Conservation (phyloP, 23 tunicate species). For the Ascidia mentula region DNA sequence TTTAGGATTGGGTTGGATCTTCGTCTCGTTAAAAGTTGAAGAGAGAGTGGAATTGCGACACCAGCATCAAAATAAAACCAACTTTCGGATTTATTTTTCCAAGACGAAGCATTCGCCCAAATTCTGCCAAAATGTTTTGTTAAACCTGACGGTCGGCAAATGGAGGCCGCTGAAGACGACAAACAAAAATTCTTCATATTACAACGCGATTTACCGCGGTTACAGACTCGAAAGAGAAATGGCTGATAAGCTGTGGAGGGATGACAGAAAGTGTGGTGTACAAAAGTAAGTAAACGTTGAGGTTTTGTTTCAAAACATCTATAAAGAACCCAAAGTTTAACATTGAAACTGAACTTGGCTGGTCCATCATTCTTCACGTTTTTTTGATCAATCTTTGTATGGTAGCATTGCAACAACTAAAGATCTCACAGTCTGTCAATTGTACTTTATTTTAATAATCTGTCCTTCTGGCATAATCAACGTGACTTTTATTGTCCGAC, state of each 20-base stretch:
- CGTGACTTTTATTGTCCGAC: too few species aligned
- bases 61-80: neutral
- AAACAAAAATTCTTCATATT: neutral
- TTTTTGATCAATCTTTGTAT: too few species aligned
- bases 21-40: neutral
- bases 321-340: too few species aligned
- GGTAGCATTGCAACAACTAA: too few species aligned
- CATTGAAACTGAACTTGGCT: too few species aligned
- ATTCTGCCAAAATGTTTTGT: neutral
- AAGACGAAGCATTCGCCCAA: neutral
- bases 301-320: too few species aligned
- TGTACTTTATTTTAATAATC: too few species aligned
- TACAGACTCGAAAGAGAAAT: neutral
- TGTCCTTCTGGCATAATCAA: too few species aligned
- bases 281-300: neutral
- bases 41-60: neutral
- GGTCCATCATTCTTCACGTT: too few species aligned
- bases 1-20: neutral
- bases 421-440: neutral
- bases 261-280: neutral
- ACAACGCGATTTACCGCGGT: neutral
- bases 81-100: neutral
- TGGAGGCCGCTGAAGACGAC: neutral
- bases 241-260: neutral
- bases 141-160: neutral